Conservation (phyloP, 2,113 vertebrate species). For the Catharus bicknelli region DNA sequence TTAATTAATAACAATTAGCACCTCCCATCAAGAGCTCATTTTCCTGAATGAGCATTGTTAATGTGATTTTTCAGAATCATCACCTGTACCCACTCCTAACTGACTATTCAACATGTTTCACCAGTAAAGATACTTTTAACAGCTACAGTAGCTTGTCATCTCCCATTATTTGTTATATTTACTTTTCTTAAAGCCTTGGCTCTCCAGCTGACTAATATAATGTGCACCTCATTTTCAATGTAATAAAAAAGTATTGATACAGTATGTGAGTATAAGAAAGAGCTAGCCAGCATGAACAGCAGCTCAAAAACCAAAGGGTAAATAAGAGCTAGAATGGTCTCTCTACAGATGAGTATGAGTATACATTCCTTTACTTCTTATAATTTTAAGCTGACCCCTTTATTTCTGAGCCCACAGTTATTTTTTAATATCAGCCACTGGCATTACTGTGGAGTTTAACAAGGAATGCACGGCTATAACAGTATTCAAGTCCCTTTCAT, state of each 20-base stretch:
- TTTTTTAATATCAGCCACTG: background rate
- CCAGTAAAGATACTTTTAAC: background rate
- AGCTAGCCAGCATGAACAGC: background rate
- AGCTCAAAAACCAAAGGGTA: background rate
- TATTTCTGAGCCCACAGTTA: background rate
- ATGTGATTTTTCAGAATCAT: slow-evolving; percentile 33
- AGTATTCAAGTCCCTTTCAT: background rate
- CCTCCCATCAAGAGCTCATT: slow-evolving; percentile 34
- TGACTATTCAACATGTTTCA: background rate
- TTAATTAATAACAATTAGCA: slow-evolving; percentile 68
- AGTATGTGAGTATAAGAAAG: background rate
- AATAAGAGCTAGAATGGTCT: background rate
- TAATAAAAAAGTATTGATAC: background rate
- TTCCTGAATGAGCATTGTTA: background rate
- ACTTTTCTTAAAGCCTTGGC: background rate
- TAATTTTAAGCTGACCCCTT: background rate
- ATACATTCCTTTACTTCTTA: background rate
- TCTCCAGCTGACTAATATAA: background rate
- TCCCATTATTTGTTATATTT: background rate
- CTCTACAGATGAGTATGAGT: background rate
- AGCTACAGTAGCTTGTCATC: background rate
- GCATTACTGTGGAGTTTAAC: background rate
- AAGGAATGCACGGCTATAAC: rapidly evolving
- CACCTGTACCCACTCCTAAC: background rate
- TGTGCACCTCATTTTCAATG: background rate